Evolutionary conservation across 2,797 vertebrate genomes (phyloP), one percentile per base, ranked within the genome.

Genomic region (Sebastiscus albofasciatus): DNA sequence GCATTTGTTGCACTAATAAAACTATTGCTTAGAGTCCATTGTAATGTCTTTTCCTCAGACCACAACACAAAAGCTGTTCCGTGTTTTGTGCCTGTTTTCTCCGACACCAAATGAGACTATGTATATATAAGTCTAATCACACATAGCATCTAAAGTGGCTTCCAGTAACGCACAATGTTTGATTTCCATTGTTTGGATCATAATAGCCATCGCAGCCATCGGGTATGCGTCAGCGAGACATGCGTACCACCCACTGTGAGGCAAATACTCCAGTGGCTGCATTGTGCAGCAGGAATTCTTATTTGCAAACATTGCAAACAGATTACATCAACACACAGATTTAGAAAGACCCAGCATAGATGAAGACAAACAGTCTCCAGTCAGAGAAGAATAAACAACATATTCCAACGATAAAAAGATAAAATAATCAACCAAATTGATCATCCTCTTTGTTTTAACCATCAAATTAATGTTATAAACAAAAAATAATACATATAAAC

Each of bases 101-200:
- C 66, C 60, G 34, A 92, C 90, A 85, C 83, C 85, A 94, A 93
- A 89, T 79, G 71, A 89, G 83, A 84, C 70, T 72, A 90, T 93
- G 87, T 92, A 92, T 91, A 91, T 90, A 80, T 89, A 90, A 83
- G 74, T 81, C 84, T 94, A 95, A 96, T 96, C 95, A 72, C 79
- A 77, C 90, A 93, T 90, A 91, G 86, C 94, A 96, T 96, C 96
- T 95, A 89, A 91, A 95, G 93, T 92, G 91, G 82, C 86, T 94
- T 93, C 93, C 94, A 95, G 94, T 92, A 93, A 93, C 64, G 67
- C 87, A 85, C 77, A 79, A 92, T 92, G 93, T 95, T 95, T 90
- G 79, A 95, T 94, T 94, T 93, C 93, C 90, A 96, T 96, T 96
- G 95, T 96, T 94, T 93, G 79, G 75, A 52, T 90, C 89, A 95